Evolutionary conservation across 2,888 invertebrate genomes (phyloP), one percentile per base, ranked within the genome.

Genomic region (Halictus quadricinctus): DNA sequence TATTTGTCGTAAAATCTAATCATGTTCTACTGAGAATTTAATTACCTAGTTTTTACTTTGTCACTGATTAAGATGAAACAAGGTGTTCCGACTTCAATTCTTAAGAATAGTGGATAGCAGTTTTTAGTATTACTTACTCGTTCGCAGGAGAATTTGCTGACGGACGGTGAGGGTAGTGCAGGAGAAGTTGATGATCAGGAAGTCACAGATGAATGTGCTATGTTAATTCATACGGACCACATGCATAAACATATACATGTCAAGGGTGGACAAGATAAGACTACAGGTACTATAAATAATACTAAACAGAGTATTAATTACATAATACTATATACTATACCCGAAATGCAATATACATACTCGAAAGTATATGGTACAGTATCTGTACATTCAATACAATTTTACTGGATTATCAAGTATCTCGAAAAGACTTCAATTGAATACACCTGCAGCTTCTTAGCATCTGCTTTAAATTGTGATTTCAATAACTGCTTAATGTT

Each of bases 151-250:
- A 95, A 95, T 93, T 94, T 95, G 91, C 94, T 96, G 93, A 96
- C 96, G 81, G 96, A 96, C 93, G 96, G 95, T 88, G 95, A 96
- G 93, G 95, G 95, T 91, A 96, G 96, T 93, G 95, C 95, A 89
- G 96, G 95, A 90, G 96, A 96, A 91, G 91, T 92, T 78, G 94
- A 94, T 83, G 96, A 96, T 92, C 95, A 95, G 92, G 96, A 97
- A 95, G 96, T 97, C 82, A 96, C 97, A 81, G 97, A 97, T 94
- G 97, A 97, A 94, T 96, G 96, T 93, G 96, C 96, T 86, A 96
- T 96, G 95, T 95, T 97, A 91, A 95, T 97, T 86, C 95, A 96
- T 91, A 95, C 95, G 80, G 94, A 94, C 88, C 93, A 93, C 79
- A 92, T 94, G 89, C 93, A 94, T 84, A 94, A 94, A 85, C 93